Percentiles rank a stretch among this genome's conserved stretches.
Evolutionary conservation across 2,797 vertebrate species (phyloP).

Genomic region (Sarcoramphus papa): DNA sequence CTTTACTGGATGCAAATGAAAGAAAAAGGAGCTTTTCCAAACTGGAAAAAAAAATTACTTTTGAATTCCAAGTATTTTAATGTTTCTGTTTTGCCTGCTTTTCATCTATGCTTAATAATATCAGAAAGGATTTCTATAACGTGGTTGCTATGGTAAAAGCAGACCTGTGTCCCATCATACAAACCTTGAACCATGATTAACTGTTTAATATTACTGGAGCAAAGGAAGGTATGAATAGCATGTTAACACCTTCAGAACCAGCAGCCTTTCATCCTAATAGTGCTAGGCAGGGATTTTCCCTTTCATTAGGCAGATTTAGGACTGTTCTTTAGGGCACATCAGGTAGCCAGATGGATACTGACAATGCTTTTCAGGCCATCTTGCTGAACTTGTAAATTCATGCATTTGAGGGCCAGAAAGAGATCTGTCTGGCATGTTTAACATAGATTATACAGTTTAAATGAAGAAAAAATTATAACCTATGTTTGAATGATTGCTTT

Average conservation of each 20-base stretch:
- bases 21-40: conserved; percentile 16
- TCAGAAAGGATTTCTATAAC: background rate
- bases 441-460: background rate
- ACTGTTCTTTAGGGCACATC: background rate
- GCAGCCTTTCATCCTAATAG: background rate
- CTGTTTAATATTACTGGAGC: background rate
- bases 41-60: background rate
- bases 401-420: background rate
- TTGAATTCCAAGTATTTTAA: conserved; percentile 34
- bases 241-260: background rate
- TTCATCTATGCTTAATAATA: conserved; percentile 30
- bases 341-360: background rate
- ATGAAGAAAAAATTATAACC: background rate
- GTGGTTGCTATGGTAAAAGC: conserved; percentile 31
- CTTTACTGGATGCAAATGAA: conserved; percentile 19
- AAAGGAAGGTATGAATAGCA: background rate
- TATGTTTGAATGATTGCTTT: background rate
- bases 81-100: conserved; percentile 22
- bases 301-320: background rate
- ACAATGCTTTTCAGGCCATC: background rate
- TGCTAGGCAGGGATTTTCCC: background rate
- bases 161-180: background rate
- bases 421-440: background rate
- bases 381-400: background rate
- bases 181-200: background rate